phyloP scores from a whole-genome alignment of 2,113 vertebrate species.

The Microcebus ravelobensis region DNA sequence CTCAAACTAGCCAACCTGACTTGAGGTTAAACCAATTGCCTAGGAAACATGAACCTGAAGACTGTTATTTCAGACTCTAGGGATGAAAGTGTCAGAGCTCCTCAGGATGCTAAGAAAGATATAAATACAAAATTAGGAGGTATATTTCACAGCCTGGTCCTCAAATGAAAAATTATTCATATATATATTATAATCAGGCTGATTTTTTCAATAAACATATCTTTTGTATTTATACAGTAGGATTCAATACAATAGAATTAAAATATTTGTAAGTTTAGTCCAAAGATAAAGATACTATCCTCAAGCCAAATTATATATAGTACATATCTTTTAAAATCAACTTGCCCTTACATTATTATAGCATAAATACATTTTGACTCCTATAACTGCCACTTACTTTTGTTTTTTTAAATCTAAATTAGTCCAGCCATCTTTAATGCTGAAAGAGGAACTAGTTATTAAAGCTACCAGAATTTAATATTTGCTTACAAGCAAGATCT shows the following conservation, averaged over 20 bases:
- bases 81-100: not conserved
- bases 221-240: not conserved
- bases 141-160: not conserved
- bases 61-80: not conserved
- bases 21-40: slow-evolving; percentile 57
- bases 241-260: not conserved
- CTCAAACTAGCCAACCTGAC: not conserved
- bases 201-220: not conserved
- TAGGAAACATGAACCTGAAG: slow-evolving; percentile 18
- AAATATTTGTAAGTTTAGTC: slow-evolving; percentile 8
- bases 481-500: slow-evolving; percentile 40
- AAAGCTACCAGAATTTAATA: slow-evolving; percentile 11
- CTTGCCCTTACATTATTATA: not conserved
- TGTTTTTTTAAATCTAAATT: not conserved
- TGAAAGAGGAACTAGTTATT: not conserved
- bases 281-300: slow-evolving; percentile 25
- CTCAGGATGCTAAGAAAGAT: not conserved
- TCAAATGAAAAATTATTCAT: not conserved
- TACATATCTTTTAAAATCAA: not conserved
- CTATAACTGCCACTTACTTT: not conserved
- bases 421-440: not conserved
- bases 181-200: not conserved
- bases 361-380: slow-evolving; percentile 21
- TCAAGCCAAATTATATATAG: not conserved
- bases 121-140: not conserved